These are phyloP conservation scores for Pteruthius melanotis DNA, from an alignment of 2,113 vertebrate species.

Conservation along the genomic window DNA sequence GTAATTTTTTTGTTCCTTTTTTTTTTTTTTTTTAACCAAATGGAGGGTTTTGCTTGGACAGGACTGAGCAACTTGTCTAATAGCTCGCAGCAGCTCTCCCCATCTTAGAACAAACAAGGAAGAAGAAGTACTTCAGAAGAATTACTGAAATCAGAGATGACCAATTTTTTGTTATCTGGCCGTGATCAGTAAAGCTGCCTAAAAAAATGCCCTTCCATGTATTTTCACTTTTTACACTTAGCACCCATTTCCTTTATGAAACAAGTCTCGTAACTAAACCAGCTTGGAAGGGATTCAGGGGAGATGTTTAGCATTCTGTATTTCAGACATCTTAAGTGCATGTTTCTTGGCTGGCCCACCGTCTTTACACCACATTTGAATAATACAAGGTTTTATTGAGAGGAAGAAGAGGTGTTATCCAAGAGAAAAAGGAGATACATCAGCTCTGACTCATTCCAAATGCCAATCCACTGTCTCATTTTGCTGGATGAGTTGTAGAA, in stretches of 20 bases:
- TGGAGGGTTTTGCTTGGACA: not conserved
- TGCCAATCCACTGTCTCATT: not conserved
- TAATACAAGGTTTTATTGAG: conserved; percentile 2
- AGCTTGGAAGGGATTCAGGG: not conserved
- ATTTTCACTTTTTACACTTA: conserved; percentile 9
- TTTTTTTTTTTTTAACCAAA: not conserved
- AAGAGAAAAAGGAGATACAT: not conserved
- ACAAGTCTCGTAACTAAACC: not conserved
- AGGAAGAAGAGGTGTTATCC: not conserved
- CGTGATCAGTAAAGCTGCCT: not conserved
- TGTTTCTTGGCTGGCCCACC: not conserved
- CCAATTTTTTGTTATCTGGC: not conserved
- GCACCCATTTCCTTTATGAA: conserved; percentile 24
- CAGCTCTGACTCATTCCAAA: not conserved
- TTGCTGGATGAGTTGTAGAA: not conserved
- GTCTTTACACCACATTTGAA: not conserved
- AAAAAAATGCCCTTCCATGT: not conserved
- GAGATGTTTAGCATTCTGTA: not conserved
- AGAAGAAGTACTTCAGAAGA: not conserved
- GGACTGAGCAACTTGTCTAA: not conserved
- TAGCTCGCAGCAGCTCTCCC: not conserved
- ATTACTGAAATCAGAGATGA: not conserved
- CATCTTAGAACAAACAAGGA: not conserved
- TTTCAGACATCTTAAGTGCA: conserved; percentile 18
- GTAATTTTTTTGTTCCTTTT: not conserved